phyloP scores from a whole-genome alignment of 2,797 vertebrate genomes.

The Myripristis murdjan region DNA sequence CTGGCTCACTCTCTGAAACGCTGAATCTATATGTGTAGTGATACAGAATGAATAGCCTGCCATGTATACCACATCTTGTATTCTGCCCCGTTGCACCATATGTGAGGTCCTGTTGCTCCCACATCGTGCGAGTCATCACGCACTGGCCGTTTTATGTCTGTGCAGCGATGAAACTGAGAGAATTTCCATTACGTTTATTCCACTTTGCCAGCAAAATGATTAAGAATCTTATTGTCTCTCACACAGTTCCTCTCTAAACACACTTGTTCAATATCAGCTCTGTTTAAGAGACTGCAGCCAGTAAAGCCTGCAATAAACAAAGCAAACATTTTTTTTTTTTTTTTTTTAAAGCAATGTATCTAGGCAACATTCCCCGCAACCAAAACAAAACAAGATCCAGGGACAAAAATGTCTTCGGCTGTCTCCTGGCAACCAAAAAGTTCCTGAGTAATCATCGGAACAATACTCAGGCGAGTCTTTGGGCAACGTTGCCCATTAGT shows the following conservation, averaged over 20 bases:
- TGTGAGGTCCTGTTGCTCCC: slow-evolving; percentile 6
- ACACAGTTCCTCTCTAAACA: background rate
- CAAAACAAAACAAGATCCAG: background rate
- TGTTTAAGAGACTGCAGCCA: slow-evolving; percentile 27
- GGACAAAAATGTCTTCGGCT: too few species aligned
- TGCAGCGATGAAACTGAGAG: slow-evolving; percentile 15
- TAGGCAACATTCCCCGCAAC: background rate
- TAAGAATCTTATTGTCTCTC: slow-evolving; percentile 1
- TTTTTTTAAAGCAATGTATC: background rate
- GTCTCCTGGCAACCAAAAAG: too few species aligned
- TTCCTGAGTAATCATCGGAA: too few species aligned
- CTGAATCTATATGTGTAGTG: slow-evolving; percentile 10
- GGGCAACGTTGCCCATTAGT: too few species aligned
- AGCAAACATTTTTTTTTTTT: too few species aligned
- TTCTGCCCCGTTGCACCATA: background rate
- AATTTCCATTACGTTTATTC: slow-evolving; percentile 29
- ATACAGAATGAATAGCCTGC: background rate
- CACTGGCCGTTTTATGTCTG: slow-evolving; percentile 14
- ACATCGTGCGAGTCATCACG: slow-evolving; percentile 1
- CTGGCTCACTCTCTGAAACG: background rate
- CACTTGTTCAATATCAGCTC: slow-evolving; percentile 1
- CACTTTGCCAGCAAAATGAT: background rate
- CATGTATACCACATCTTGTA: background rate
- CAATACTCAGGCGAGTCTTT: too few species aligned
- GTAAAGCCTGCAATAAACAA: background rate